Evolutionary conservation across 2,797 vertebrate genomes (phyloP).

Genomic region (Selene dorsalis): DNA sequence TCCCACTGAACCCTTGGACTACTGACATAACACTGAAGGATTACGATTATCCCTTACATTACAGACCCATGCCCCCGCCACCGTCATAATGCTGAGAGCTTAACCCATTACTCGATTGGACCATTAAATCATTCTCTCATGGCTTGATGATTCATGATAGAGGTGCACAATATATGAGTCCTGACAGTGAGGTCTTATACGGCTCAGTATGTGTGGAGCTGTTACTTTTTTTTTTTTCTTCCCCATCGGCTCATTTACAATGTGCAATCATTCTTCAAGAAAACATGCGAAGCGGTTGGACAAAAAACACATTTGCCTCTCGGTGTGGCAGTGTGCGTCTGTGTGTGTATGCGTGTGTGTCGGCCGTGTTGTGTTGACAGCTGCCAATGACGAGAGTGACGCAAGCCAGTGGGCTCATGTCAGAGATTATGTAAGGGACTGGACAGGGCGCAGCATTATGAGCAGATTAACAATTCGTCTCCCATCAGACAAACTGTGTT

Average conservation of each 20-base stretch:
- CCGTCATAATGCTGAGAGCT: constrained; percentile 76
- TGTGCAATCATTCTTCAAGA: constrained; percentile 24
- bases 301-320: constrained; percentile 39
- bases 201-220: constrained; percentile 1
- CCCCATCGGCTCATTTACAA: constrained; percentile 36
- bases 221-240: background rate
- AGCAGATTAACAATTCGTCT: constrained; percentile 77
- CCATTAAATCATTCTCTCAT: constrained; percentile 76
- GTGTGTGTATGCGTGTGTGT: constrained; percentile 15
- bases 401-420: constrained; percentile 81
- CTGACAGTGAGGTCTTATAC: constrained; percentile 29
- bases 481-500: constrained; percentile 67
- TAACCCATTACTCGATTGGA: constrained; percentile 82
- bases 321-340: constrained; percentile 18
- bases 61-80: constrained; percentile 71
- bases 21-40: constrained; percentile 80
- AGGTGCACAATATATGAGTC: constrained; percentile 48
- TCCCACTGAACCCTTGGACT: constrained; percentile 76
- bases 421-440: constrained; percentile 85
- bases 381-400: constrained; percentile 85
- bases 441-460: constrained; percentile 79
- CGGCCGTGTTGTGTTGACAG: constrained; percentile 78
- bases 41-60: constrained; percentile 83
- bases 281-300: constrained; percentile 29
- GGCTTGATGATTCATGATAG: constrained; percentile 61